phyloP scores from a whole-genome alignment of 2,888 invertebrate species.

The Apamea monoglypha region DNA sequence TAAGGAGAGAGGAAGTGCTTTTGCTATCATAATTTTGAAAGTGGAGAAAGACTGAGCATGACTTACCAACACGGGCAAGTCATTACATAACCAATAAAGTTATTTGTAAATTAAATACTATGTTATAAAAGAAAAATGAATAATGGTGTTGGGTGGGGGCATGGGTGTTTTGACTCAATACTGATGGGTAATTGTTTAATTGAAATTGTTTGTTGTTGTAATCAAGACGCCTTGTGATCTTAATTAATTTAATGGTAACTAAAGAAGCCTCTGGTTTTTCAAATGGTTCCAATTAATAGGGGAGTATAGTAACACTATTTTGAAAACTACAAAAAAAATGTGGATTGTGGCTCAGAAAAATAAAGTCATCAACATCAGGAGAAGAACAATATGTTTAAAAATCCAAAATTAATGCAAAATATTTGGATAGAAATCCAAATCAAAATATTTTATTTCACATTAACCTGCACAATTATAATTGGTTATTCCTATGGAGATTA shows the following conservation, averaged over 20 bases:
- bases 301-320: background rate
- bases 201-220: background rate
- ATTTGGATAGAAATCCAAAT: background rate
- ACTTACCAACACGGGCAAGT: too few species aligned
- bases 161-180: background rate
- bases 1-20: too few species aligned
- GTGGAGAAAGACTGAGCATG: too few species aligned
- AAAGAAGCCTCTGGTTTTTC: background rate
- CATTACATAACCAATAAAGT: too few species aligned
- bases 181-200: background rate
- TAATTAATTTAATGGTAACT: background rate
- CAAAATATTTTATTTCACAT: background rate
- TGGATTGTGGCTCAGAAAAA: background rate
- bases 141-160: too few species aligned
- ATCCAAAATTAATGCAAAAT: background rate
- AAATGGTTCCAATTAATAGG: background rate
- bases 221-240: background rate
- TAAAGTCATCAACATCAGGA: background rate
- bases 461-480: background rate
- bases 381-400: background rate
- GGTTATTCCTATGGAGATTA: background rate
- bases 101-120: background rate
- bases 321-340: background rate
- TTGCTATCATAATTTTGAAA: too few species aligned
- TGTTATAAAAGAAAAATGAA: background rate